A percentile compares a stretch with the other conserved stretches of the same genome.
phyloP scores from a whole-genome alignment of 1,140 invertebrate species.

The Pemphigus obesinymphae region DNA sequence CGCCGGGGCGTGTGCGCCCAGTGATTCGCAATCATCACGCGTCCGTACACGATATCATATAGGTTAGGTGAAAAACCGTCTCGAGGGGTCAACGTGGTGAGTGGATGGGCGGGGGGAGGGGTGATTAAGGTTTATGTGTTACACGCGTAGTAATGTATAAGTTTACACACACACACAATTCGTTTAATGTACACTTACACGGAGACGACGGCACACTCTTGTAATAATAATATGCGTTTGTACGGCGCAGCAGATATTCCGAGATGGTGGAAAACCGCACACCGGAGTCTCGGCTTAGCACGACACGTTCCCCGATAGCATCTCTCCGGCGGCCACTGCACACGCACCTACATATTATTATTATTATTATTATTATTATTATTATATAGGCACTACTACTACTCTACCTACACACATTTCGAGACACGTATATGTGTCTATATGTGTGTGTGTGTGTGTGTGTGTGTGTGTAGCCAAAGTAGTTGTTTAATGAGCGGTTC shows the following conservation, averaged over 20 bases:
- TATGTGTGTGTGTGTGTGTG: too few species aligned
- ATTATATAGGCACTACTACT: too few species aligned
- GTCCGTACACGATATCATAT: neutral
- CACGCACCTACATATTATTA: neutral
- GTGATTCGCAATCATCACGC: neutral
- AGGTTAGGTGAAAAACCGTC: neutral
- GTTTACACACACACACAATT: neutral
- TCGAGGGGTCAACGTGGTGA: too few species aligned
- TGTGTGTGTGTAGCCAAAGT: too few species aligned
- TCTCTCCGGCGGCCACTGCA: neutral
- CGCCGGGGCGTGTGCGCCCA: neutral
- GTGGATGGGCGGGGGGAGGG: neutral
- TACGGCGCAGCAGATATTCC: neutral
- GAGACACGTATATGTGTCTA: too few species aligned
- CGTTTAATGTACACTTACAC: too few species aligned
- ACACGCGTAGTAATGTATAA: neutral
- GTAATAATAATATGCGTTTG: neutral
- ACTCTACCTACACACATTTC: neutral
- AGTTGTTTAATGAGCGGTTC: slow-evolving; percentile 7
- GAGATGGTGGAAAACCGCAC: neutral
- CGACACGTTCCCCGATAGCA: slow-evolving; percentile 31
- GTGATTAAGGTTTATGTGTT: neutral
- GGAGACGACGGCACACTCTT: too few species aligned
- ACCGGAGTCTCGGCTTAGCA: neutral
- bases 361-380: too few species aligned